Evolutionary conservation across 1,140 invertebrate genomes (phyloP).

Genomic region (Lineus longissimus): DNA sequence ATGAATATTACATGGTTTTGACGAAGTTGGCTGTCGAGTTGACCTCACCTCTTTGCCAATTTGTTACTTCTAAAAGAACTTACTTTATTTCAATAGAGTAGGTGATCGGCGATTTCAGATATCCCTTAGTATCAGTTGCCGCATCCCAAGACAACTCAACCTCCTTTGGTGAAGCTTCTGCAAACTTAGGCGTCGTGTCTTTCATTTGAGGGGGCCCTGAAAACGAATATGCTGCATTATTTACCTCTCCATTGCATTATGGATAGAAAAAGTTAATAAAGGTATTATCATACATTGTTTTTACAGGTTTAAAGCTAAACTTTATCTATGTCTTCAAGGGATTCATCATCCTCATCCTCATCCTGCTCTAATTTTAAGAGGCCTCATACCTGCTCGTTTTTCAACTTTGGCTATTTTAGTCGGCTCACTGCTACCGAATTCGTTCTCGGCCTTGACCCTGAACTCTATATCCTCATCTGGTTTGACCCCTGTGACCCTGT

Average conservation of each 20-base stretch:
- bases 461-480: neutral
- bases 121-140: neutral
- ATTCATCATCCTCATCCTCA: too few relatives aligned
- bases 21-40: too few relatives aligned
- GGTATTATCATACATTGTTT: too few relatives aligned
- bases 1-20: too few relatives aligned
- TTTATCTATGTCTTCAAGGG: too few relatives aligned
- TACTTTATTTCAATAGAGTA: neutral
- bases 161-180: neutral
- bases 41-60: too few relatives aligned
- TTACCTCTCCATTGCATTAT: too few relatives aligned
- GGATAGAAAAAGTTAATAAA: too few relatives aligned
- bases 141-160: neutral
- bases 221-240: conserved; percentile 9
- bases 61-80: too few relatives aligned
- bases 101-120: neutral
- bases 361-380: neutral
- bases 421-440: conserved; percentile 1
- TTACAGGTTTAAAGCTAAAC: too few relatives aligned
- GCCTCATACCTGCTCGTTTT: neutral
- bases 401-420: neutral
- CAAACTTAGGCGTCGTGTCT: neutral
- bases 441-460: neutral
- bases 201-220: conserved; percentile 13
- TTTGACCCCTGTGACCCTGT: conserved; percentile 12